Evolutionary conservation across 2,888 invertebrate species (phyloP).

Genomic region (Polydrusus tereticollis): DNA sequence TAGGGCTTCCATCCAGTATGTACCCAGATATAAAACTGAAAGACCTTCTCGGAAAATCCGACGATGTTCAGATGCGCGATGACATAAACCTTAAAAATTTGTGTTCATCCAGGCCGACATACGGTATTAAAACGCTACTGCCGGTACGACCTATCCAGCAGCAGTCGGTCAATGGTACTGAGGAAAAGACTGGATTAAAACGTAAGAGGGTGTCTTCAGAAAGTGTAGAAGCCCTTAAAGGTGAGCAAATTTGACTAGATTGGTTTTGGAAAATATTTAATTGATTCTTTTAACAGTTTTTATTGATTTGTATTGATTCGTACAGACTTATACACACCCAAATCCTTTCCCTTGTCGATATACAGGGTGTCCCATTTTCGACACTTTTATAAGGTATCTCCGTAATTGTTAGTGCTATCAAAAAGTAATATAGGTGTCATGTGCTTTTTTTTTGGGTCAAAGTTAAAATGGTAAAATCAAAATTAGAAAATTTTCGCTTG

Average conservation of each 20-base stretch:
- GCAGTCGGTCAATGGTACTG: not conserved
- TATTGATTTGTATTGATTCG: too few relatives aligned
- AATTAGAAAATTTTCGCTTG: too few relatives aligned
- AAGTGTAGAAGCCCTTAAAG: slow-evolving; percentile 54
- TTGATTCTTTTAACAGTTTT: too few relatives aligned
- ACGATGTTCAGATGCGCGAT: slow-evolving; percentile 61
- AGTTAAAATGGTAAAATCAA: too few relatives aligned
- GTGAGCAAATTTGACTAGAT: slow-evolving; percentile 53
- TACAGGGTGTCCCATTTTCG: too few relatives aligned
- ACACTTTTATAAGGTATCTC: too few relatives aligned
- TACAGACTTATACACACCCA: too few relatives aligned
- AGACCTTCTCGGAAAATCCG: slow-evolving; percentile 63
- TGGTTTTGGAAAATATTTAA: too few relatives aligned
- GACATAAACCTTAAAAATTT: slow-evolving; percentile 60
- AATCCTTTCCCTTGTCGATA: too few relatives aligned
- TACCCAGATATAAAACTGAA: slow-evolving; percentile 64
- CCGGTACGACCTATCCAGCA: slow-evolving; percentile 31
- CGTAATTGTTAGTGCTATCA: too few relatives aligned
- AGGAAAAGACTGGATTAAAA: slow-evolving; percentile 45
- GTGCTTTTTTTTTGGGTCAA: too few relatives aligned
- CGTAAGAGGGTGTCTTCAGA: slow-evolving; percentile 55
- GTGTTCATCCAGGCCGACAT: slow-evolving; percentile 64
- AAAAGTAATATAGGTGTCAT: too few relatives aligned
- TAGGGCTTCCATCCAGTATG: slow-evolving; percentile 58
- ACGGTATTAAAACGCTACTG: slow-evolving; percentile 58